These are phyloP conservation scores for Drosophila pseudotalamancana DNA, from an alignment of 2,888 invertebrate genomes.

Conservation along the genomic window DNA sequence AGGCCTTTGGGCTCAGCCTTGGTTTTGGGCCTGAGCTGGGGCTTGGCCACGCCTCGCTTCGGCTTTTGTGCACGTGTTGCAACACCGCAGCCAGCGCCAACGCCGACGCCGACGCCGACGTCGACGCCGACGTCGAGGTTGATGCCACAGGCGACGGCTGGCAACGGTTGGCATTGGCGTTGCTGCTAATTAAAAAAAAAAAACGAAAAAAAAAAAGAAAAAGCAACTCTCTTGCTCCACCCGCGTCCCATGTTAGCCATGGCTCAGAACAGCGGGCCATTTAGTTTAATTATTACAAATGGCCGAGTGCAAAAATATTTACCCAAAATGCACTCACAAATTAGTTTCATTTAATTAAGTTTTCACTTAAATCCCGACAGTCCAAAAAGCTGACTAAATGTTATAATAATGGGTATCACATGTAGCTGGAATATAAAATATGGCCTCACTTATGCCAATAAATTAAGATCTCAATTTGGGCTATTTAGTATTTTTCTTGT, in stretches of 20 bases:
- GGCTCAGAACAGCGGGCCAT: conserved; percentile 35
- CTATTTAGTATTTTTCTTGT: no score
- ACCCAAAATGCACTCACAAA: conserved; percentile 58
- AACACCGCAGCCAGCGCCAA: conserved; percentile 44
- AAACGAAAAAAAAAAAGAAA: not conserved
- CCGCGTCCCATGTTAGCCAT: conserved; percentile 19
- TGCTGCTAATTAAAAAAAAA: conserved; percentile 68
- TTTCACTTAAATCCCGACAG: conserved; percentile 11
- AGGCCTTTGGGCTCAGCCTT: conserved; percentile 39
- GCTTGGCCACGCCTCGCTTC: conserved; percentile 18
- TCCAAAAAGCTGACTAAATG: not conserved
- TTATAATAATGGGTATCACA: no score
- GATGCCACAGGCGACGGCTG: conserved; percentile 44
- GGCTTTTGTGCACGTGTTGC: conserved; percentile 65
- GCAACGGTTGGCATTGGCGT: conserved; percentile 53
- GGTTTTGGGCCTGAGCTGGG: not conserved
- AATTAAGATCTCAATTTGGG: no score
- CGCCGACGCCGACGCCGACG: conserved; percentile 41
- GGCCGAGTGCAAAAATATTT: conserved; percentile 35
- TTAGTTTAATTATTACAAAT: conserved; percentile 76
- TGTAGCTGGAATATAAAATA: no score
- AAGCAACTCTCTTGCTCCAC: conserved; percentile 13
- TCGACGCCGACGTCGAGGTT: conserved; percentile 10
- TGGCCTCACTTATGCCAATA: no score
- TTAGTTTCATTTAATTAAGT: conserved; percentile 50